Conservation (phyloP, 2,113 vertebrate genomes). For the Pithys albifrons region DNA sequence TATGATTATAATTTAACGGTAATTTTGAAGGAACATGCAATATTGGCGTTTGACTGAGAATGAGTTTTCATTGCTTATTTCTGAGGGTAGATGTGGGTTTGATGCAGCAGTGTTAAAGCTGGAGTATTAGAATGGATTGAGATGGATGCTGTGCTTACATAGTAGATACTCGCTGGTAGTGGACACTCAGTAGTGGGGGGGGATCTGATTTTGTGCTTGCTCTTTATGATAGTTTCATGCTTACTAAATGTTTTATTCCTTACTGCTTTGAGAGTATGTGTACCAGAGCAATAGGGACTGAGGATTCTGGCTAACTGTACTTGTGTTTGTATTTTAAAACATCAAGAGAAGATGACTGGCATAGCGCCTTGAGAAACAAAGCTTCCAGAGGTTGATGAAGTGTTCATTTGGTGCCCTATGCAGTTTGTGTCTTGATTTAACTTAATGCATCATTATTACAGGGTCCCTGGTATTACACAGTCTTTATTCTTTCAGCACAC, state of each 20-base stretch:
- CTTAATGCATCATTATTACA: accelerated
- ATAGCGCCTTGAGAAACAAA: background rate
- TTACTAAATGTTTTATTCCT: background rate
- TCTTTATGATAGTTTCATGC: background rate
- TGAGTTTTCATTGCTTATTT: background rate
- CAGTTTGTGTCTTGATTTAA: background rate
- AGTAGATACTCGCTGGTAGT: background rate
- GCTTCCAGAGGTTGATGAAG: background rate
- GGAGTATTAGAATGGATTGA: background rate
- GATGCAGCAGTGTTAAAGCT: background rate
- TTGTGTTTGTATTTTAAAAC: background rate
- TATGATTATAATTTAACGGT: background rate
- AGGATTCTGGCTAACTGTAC: background rate
- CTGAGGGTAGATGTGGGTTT: background rate
- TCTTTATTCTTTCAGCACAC: background rate
- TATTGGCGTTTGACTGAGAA: background rate
- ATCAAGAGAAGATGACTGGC: background rate
- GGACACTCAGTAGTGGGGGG: background rate
- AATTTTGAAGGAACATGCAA: background rate
- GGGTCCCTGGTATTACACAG: background rate
- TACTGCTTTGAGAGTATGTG: background rate
- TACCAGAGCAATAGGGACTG: background rate
- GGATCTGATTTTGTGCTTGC: background rate
- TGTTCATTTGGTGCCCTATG: background rate
- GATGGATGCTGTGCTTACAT: background rate